A percentile compares a stretch with the other conserved stretches of the same genome.
These are phyloP conservation scores for Lamproptera curius DNA, from an alignment of 2,888 invertebrate species.

Conservation along the genomic window DNA sequence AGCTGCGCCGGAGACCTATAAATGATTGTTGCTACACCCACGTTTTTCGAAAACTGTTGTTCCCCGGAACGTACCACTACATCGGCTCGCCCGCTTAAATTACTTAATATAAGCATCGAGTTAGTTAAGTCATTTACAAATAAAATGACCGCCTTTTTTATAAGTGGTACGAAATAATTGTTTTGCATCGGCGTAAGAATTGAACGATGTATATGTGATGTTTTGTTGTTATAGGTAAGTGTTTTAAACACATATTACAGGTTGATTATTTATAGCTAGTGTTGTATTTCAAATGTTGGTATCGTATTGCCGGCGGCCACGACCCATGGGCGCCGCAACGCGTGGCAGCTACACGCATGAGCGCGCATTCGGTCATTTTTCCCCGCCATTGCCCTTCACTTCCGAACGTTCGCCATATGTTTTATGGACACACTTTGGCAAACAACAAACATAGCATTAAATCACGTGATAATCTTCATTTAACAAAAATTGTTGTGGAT, in stretches of 20 bases:
- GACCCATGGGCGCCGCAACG: conserved; percentile 42
- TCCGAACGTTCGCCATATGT: conserved; percentile 47
- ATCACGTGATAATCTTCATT: too few relatives aligned
- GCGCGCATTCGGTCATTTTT: conserved; percentile 56
- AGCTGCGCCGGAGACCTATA: conserved; percentile 72
- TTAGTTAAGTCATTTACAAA: background rate
- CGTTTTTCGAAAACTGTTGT: conserved; percentile 46
- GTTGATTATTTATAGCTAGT: too few relatives aligned
- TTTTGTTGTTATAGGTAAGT: too few relatives aligned
- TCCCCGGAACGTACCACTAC: conserved; percentile 31
- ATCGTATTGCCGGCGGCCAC: conserved; percentile 22
- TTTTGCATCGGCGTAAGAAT: too few relatives aligned
- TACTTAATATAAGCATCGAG: background rate
- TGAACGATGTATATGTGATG: too few relatives aligned
- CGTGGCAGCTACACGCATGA: conserved; percentile 56
- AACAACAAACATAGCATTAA: too few relatives aligned
- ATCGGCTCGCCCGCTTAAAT: conserved; percentile 30
- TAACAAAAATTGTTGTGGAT: too few relatives aligned
- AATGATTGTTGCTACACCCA: conserved; percentile 61
- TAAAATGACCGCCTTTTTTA: too few relatives aligned
- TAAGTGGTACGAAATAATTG: too few relatives aligned
- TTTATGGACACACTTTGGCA: too few relatives aligned
- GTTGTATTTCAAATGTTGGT: conserved; percentile 18
- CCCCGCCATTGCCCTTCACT: conserved; percentile 47
- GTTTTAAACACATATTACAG: too few relatives aligned